phyloP scores from a whole-genome alignment of 2,113 vertebrate genomes.

The Microcebus ravelobensis region DNA sequence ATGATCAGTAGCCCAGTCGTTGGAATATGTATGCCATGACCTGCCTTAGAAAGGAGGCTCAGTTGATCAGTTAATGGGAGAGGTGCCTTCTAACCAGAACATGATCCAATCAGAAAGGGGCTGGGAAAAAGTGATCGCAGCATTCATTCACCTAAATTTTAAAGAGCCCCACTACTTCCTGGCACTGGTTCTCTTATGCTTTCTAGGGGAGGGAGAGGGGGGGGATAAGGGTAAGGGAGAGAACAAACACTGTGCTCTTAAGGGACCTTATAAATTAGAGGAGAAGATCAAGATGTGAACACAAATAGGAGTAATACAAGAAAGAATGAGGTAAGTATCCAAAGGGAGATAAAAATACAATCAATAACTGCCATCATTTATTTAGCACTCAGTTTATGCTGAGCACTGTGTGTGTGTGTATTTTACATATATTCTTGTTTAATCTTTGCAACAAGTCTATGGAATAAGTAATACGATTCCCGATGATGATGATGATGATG shows the following conservation, averaged over 20 bases:
- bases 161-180: background rate
- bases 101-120: background rate
- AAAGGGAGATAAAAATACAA: background rate
- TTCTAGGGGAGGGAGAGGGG: background rate
- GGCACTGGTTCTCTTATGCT: background rate
- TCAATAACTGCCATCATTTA: conserved; percentile 10
- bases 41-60: background rate
- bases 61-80: background rate
- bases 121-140: background rate
- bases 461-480: background rate
- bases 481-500: background rate
- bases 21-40: background rate
- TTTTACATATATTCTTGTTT: conserved; percentile 15
- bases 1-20: background rate
- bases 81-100: background rate
- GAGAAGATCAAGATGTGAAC: background rate
- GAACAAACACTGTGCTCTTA: background rate
- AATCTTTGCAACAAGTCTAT: background rate
- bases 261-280: background rate
- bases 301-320: conserved; percentile 43
- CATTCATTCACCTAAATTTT: background rate
- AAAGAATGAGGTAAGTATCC: conserved; percentile 19
- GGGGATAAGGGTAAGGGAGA: background rate
- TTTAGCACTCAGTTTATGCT: conserved; percentile 21
- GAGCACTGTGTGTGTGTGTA: background rate